These are phyloP conservation scores for Microchrysa polita DNA, from an alignment of 2,888 invertebrate species.

Conservation along the genomic window DNA sequence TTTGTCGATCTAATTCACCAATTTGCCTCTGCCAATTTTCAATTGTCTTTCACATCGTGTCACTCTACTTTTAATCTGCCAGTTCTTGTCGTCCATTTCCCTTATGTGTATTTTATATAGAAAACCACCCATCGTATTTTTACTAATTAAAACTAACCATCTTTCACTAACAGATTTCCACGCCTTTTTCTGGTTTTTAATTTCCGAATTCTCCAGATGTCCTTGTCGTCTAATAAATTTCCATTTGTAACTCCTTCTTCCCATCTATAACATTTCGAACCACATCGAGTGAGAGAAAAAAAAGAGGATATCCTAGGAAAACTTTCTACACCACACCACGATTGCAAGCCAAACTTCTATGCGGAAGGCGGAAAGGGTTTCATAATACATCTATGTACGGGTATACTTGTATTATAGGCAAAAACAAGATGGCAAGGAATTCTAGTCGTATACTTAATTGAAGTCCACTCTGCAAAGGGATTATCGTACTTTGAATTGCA, in stretches of 20 bases:
- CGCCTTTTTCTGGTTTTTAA: slow-evolving; percentile 47
- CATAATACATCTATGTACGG: neutral
- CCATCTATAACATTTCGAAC: neutral
- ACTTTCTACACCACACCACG: slow-evolving; percentile 2
- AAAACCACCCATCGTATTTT: slow-evolving; percentile 37
- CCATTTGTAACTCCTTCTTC: slow-evolving; percentile 18
- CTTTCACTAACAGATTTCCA: slow-evolving; percentile 38
- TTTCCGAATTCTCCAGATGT: slow-evolving; percentile 47
- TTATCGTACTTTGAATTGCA: slow-evolving; percentile 32
- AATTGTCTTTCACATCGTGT: too few relatives aligned
- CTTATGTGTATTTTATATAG: neutral
- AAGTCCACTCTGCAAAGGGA: slow-evolving; percentile 39
- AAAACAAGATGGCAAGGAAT: slow-evolving; percentile 25
- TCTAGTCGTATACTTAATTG: slow-evolving; percentile 38
- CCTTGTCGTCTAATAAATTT: slow-evolving; percentile 45
- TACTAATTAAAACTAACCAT: slow-evolving; percentile 37
- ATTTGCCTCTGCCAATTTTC: too few relatives aligned
- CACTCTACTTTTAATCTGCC: neutral
- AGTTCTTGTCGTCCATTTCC: neutral
- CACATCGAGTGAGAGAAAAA: neutral
- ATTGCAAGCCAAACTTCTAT: slow-evolving; percentile 15
- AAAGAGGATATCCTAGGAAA: neutral
- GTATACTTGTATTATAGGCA: too few relatives aligned
- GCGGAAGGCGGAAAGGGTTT: neutral
- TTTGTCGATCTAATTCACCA: too few relatives aligned